Percentiles rank a stretch among this genome's conserved stretches.
These are phyloP conservation scores for Ctenopoma kingsleyae DNA, from an alignment of 2,797 vertebrate genomes.

Conservation along the genomic window DNA sequence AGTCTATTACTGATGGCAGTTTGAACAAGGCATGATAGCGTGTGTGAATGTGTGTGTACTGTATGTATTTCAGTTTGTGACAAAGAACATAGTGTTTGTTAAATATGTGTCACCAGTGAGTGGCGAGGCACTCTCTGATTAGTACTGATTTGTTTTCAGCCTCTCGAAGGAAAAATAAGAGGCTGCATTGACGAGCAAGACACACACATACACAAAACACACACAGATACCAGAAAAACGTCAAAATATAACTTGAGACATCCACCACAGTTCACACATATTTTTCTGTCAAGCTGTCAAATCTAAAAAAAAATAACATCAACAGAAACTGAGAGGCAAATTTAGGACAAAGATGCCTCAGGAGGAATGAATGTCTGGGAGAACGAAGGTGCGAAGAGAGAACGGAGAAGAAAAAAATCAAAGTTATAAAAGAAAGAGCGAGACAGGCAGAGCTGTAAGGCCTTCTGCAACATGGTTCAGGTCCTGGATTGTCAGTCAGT, in stretches of 20 bases:
- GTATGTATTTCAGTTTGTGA: constrained; percentile 6
- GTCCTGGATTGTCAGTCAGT: constrained; percentile 48
- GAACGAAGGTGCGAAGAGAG: constrained; percentile 17
- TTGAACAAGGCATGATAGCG: constrained; percentile 34
- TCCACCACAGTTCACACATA: constrained; percentile 53
- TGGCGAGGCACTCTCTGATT: constrained; percentile 62
- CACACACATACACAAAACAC: constrained; percentile 34
- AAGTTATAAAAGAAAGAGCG: constrained; percentile 13
- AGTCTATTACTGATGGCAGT: constrained; percentile 70
- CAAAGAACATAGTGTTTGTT: constrained; percentile 1
- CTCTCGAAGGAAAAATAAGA: constrained; percentile 53
- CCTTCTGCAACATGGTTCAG: constrained; percentile 35
- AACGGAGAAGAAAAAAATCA: constrained; percentile 4
- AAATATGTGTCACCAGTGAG: constrained; percentile 58
- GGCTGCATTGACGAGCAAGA: constrained; percentile 23
- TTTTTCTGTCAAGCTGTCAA: constrained; percentile 65
- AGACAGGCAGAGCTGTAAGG: constrained; percentile 24
- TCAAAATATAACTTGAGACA: constrained; percentile 56
- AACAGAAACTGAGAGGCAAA: constrained; percentile 56
- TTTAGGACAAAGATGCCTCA: constrained; percentile 68
- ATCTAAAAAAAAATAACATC: constrained; percentile 36
- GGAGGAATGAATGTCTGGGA: constrained; percentile 45
- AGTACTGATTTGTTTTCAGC: constrained; percentile 76
- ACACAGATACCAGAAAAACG: constrained; percentile 28
- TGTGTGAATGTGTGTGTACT: constrained; percentile 26